Percentiles rank a stretch among this genome's conserved stretches.
phyloP scores from a whole-genome alignment of 2,113 vertebrate species.

The Nothoprocta pentlandii region DNA sequence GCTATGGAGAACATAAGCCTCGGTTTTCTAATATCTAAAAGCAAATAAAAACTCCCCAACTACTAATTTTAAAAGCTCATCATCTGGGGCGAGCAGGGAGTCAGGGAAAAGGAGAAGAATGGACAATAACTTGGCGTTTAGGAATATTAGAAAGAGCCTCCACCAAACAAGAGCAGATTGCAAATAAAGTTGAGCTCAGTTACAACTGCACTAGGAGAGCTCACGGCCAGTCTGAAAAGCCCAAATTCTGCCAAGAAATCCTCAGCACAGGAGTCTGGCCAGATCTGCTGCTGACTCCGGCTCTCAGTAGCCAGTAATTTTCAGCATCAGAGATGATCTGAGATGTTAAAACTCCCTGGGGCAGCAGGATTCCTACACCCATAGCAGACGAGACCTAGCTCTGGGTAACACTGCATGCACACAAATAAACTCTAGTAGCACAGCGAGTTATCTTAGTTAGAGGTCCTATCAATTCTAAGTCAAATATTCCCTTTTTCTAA shows the following conservation, averaged over 20 bases:
- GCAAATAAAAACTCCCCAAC: not conserved
- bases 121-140: fast-evolving
- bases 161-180: not conserved
- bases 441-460: not conserved
- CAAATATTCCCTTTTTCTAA: not conserved
- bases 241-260: not conserved
- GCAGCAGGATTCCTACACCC: not conserved
- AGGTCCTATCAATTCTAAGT: not conserved
- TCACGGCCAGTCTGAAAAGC: not conserved
- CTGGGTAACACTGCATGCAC: too few relatives aligned
- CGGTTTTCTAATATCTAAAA: not conserved
- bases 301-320: not conserved
- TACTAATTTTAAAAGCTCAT: not conserved
- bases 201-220: not conserved
- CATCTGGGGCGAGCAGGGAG: not conserved
- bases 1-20: not conserved
- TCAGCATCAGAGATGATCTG: not conserved
- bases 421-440: not conserved
- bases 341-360: not conserved
- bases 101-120: not conserved
- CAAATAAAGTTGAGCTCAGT: not conserved
- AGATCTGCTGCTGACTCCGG: not conserved
- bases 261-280: not conserved
- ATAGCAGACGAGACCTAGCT: not conserved
- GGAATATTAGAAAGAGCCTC: not conserved